Base-by-base conservation (phyloP, 2,797 vertebrate species). In the Synanceia verrucosa region DNA sequence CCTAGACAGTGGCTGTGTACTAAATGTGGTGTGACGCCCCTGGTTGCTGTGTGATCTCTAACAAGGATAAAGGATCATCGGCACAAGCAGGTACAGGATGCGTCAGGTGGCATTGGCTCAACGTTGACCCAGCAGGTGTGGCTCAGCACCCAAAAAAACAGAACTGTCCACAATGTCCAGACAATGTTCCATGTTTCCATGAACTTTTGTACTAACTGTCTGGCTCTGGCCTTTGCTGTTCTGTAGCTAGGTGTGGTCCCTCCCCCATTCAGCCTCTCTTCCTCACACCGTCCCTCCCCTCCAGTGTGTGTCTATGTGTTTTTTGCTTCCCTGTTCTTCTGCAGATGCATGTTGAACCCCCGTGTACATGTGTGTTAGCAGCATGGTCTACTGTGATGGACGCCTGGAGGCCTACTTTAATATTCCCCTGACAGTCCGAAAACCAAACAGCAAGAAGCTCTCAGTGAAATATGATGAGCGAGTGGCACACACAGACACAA, bases 301-400 rank as follows among this genome's bases (percentile, higher is more conserved):
- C 26, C 3, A 1, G 43, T 80, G 78, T 87, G 62, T 61, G 64
- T 81, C 65, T 21, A 75, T 89, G 79, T 80, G n/a, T n/a, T n/a
- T n/a, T n/a, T 77, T 52, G 61, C 76, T 2, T 72, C 47, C 16
- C 69, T 88, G 83, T 85, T 82, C 65, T 67, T 79, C 79, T 81
- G 70, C 74, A 84, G 81, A 89, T 90, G 92, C 92, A 93, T 93
- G 92, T 86, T 10, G 73, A 89, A 36, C 23, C 70, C 69, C 70
- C 1, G 64, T 81, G 71, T 88, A 63, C 26, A n/a, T n/a, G 79
- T 76, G 85, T 88, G 78, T 79, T 89, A 90, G 86, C 87, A 91
- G 92, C 91, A 92, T 90, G 90, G 83, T 91, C 86, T 90, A 88
- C 84, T 76, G 77, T 86, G 81, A 87, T 83, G 83, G 83, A 86